Evolutionary conservation across 2,113 vertebrate species (phyloP).

Genomic region (Aegotheles bennettii): DNA sequence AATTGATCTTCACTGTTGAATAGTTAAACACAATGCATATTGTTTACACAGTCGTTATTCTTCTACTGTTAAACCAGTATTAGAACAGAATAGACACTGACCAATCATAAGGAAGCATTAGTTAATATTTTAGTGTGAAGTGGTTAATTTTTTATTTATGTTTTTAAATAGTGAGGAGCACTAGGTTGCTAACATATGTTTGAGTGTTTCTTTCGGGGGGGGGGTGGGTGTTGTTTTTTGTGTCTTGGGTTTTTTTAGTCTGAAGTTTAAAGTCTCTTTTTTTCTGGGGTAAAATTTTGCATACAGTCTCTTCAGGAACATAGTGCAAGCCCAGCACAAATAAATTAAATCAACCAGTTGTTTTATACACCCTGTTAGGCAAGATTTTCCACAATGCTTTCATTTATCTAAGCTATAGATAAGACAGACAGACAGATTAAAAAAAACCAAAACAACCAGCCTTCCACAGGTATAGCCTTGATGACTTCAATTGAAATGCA

Average conservation of each 20-base stretch:
- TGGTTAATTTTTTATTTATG: not conserved
- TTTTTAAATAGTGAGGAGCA: not conserved
- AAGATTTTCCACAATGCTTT: not conserved
- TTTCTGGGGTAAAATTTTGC: not conserved
- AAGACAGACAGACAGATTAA: not conserved
- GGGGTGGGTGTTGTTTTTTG: not conserved
- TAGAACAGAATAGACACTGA: not conserved
- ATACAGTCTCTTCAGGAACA: not conserved
- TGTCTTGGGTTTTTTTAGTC: not conserved
- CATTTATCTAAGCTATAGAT: not conserved
- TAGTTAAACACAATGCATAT: constrained; percentile 45
- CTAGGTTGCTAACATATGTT: not conserved
- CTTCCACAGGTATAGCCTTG: not conserved
- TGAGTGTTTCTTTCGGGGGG: not conserved
- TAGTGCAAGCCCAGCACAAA: not conserved
- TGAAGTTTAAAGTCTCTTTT: not conserved
- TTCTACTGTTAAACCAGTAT: not conserved
- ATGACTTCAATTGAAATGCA: not conserved
- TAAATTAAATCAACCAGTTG: not conserved
- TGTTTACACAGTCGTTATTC: constrained; percentile 12
- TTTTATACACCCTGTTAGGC: not conserved
- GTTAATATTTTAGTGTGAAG: not conserved
- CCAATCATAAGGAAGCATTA: not conserved
- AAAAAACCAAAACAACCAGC: too few relatives aligned
- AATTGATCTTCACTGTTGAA: constrained; percentile 44